Conservation (phyloP, 2,797 vertebrate genomes). For the Mormyrus hasselquistii region DNA sequence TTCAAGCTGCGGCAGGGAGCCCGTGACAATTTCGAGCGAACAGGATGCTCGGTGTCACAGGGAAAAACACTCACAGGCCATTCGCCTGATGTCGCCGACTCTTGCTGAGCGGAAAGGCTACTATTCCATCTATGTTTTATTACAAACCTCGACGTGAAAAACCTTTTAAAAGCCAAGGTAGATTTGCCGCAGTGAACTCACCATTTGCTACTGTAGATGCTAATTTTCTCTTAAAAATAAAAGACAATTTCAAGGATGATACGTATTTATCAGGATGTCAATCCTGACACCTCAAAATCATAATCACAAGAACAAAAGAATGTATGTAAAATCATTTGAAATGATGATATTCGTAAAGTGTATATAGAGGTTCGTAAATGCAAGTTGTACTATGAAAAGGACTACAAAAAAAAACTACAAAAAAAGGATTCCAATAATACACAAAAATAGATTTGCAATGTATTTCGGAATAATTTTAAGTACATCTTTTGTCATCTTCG, state of each 20-base stretch:
- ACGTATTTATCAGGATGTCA: background rate
- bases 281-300: background rate
- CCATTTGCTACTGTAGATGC: conserved; percentile 13
- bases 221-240: conserved; percentile 4
- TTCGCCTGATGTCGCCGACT: background rate
- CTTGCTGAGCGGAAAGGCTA: background rate
- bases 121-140: background rate
- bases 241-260: conserved; percentile 14
- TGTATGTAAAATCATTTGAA: conserved; percentile 13
- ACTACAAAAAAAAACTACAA: background rate
- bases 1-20: conserved; percentile 16
- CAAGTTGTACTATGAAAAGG: background rate
- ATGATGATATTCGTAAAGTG: background rate
- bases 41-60: conserved; percentile 16
- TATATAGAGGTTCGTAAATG: background rate
- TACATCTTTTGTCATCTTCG: conserved; percentile 13
- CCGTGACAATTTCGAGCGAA: conserved; percentile 16
- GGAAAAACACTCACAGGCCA: conserved; percentile 20
- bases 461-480: conserved; percentile 17
- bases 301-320: conserved; percentile 8
- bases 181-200: background rate
- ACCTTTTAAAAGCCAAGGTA: background rate
- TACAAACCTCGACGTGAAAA: background rate
- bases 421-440: background rate
- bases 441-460: background rate